Evolutionary conservation across 2,888 invertebrate genomes (phyloP).

Genomic region (Drosophila kambysellisi): DNA sequence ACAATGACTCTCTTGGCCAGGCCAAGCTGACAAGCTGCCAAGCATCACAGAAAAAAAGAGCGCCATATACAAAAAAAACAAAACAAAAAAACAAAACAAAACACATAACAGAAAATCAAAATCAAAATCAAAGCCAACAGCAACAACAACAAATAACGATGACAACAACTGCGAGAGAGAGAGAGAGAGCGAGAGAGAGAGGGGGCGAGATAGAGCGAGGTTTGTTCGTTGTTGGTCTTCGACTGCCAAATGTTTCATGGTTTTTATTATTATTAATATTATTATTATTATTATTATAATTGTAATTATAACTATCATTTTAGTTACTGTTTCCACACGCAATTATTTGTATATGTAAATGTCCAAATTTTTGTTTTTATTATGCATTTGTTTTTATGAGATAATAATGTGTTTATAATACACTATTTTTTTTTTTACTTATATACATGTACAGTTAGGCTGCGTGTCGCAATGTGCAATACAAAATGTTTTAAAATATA

Average conservation of each 20-base stretch:
- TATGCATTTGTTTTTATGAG: constrained; percentile 49
- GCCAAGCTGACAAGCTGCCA: constrained; percentile 61
- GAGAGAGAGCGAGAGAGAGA: too few relatives aligned
- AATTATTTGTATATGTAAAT: constrained; percentile 4
- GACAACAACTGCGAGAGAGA: constrained; percentile 9
- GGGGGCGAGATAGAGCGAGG: neutral
- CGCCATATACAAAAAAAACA: constrained; percentile 38
- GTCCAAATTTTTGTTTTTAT: constrained; percentile 21
- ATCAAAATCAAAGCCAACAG: constrained; percentile 51
- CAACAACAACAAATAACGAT: constrained; percentile 11
- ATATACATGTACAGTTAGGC: constrained; percentile 7
- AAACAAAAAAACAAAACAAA: neutral
- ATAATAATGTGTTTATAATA: constrained; percentile 37
- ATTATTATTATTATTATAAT: neutral
- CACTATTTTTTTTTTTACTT: neutral
- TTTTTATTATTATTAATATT: constrained; percentile 15
- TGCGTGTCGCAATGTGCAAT: constrained; percentile 48
- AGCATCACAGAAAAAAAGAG: constrained; percentile 50
- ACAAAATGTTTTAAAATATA: constrained; percentile 19
- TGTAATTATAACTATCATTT: constrained; percentile 11
- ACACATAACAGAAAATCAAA: constrained; percentile 33
- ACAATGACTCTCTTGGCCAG: constrained; percentile 55
- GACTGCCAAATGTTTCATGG: constrained; percentile 70
- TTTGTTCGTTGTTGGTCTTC: constrained; percentile 46
- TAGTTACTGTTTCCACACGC: constrained; percentile 40